phyloP scores from a whole-genome alignment of 64 coral and sea anemone genomes.

The Platygyra sinensis region DNA sequence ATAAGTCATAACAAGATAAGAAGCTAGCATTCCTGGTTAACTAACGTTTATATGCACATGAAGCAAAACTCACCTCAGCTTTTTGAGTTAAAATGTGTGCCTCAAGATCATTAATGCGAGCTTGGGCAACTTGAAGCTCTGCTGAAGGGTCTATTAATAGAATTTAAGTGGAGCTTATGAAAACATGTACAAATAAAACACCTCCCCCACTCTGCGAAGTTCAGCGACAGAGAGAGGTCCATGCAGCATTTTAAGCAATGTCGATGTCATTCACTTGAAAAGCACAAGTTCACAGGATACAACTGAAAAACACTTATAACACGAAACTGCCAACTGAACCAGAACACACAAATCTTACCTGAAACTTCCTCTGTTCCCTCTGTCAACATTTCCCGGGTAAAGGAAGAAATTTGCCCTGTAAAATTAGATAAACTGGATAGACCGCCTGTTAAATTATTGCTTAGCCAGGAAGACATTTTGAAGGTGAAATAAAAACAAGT shows the following conservation, averaged over 20 bases:
- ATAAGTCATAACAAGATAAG: no score
- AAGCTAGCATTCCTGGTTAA: no score
- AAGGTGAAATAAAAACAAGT: slow-evolving; percentile 7
- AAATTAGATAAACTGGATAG: slow-evolving; percentile 90
- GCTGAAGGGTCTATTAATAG: slow-evolving; percentile 72
- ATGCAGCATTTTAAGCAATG: no score
- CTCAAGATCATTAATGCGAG: slow-evolving; percentile 70
- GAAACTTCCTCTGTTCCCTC: slow-evolving; percentile 93
- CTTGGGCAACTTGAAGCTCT: slow-evolving; percentile 74
- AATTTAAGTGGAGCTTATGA: not conserved
- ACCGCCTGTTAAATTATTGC: slow-evolving; percentile 77
- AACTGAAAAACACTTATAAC: not conserved
- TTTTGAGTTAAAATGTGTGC: slow-evolving; percentile 59
- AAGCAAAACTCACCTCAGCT: slow-evolving; percentile 63
- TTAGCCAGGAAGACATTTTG: slow-evolving; percentile 94
- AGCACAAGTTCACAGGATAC: no score
- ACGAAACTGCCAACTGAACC: not conserved
- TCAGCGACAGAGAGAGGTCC: no score
- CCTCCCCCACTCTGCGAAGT: no score
- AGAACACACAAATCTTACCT: slow-evolving; percentile 45
- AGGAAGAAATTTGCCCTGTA: slow-evolving; percentile 96
- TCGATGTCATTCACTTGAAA: no score
- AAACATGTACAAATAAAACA: not conserved
- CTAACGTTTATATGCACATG: not conserved
- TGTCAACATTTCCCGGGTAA: slow-evolving; percentile 96